Base-by-base conservation (phyloP, 2,888 invertebrate genomes). In the Neocrepidodera transversa region DNA sequence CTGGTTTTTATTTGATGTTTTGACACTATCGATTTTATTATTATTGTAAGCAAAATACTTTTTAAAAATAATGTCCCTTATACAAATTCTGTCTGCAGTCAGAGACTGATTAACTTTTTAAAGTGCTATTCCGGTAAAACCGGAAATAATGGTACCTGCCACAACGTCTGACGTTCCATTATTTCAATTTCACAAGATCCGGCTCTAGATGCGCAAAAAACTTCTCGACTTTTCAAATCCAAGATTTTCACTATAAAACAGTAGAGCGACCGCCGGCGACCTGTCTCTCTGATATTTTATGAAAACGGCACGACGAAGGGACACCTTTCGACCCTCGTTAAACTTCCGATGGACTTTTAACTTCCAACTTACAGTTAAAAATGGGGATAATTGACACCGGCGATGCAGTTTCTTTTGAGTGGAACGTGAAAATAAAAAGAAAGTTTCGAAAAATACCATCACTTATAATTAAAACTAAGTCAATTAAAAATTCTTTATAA, bases 211-310 rank as follows among this genome's bases (percentile, higher is more conserved):
- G 48, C 32, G 42, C 53, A 59, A 59, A 59, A 59, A 59, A 38
- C 40, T 42, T 42, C 18, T n/a, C 14, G 28, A 30, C 11, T 64
- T 71, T 65, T 70, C 69, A 68, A 69, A 71, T 68, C 71, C 69
- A 66, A 65, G 68, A 69, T 69, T 71, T 70, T 65, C 62, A 69
- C 70, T 69, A 74, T 72, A 74, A 73, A 73, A 75, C 71, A 74
- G 68, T 45, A 14, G 14, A 38, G 16, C 38, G 38, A 38, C 66
- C 68, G 62, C 64, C 26, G 8, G 3, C 40, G 16, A 26, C n/a
- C 67, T 30, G 38, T 38, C 50, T 38, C 14, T 45, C 47, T 43
- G 13, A 58, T 49, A 53, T 52, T 55, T 54, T 54, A 42, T 16
- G 32, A 52, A 23, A 23, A 28, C 23, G 38, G 26, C 10, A 50